Conservation (phyloP, 2,888 invertebrate species). For the Timema cristinae region DNA sequence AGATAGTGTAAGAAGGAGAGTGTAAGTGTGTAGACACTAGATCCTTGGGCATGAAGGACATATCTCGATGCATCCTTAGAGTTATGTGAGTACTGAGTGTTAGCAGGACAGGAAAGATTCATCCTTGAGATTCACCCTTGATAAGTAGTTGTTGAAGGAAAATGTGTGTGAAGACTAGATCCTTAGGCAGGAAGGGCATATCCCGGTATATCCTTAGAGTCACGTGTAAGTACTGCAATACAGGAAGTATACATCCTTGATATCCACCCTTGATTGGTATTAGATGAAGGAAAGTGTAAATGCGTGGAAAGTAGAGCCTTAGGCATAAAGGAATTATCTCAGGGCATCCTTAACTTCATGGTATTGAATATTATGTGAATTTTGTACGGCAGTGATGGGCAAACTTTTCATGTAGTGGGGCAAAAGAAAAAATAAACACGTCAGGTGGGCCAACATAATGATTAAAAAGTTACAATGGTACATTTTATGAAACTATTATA, state of each 20-base stretch:
- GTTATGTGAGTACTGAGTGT: constrained; percentile 67
- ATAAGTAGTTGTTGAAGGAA: constrained; percentile 79
- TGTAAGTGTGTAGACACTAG: too few species aligned
- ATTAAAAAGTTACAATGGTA: too few species aligned
- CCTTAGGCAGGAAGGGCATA: constrained; percentile 67
- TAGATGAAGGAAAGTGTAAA: constrained; percentile 87
- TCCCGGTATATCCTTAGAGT: constrained; percentile 69
- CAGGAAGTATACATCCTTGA: constrained; percentile 76
- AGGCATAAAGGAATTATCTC: constrained; percentile 67
- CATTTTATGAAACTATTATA: too few species aligned
- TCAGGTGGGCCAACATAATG: too few species aligned
- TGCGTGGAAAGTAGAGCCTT: constrained; percentile 76
- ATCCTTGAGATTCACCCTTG: constrained; percentile 69
- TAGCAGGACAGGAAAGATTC: constrained; percentile 80
- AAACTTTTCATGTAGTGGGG: too few species aligned
- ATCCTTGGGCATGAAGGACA: too few species aligned
- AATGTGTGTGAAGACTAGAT: constrained; percentile 81
- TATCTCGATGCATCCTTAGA: constrained; percentile 44
- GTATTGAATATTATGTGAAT: too few species aligned
- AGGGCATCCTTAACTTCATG: constrained; percentile 48
- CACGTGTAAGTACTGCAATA: constrained; percentile 73
- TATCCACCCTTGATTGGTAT: constrained; percentile 68
- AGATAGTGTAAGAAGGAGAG: too few species aligned
- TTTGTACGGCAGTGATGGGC: too few species aligned
- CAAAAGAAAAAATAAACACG: too few species aligned